These are phyloP conservation scores for Timandra comae DNA, from an alignment of 2,888 invertebrate species.

Conservation along the genomic window DNA sequence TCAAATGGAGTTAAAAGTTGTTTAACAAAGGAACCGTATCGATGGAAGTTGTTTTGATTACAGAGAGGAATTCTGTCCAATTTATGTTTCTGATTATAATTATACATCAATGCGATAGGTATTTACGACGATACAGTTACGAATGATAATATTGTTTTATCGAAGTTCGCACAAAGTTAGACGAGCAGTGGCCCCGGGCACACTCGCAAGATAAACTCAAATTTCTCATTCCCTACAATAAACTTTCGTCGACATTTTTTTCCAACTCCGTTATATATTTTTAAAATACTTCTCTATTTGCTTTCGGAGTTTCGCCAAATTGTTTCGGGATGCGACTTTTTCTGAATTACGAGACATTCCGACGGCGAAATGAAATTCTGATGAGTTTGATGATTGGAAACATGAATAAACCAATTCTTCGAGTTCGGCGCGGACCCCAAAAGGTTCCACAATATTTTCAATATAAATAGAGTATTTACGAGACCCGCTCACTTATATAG, in stretches of 20 bases:
- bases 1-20: not conserved
- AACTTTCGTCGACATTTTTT: constrained; percentile 45
- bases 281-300: constrained; percentile 55
- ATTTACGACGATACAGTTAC: constrained; percentile 30
- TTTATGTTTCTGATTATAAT: constrained; percentile 3
- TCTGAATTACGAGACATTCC: constrained; percentile 37
- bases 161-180: constrained; percentile 44
- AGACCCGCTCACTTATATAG: constrained; percentile 10
- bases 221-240: constrained; percentile 52
- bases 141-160: constrained; percentile 58
- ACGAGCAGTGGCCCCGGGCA: constrained; percentile 25
- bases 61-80: constrained; percentile 2
- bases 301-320: constrained; percentile 44
- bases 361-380: constrained; percentile 43
- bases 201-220: constrained; percentile 50
- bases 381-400: constrained; percentile 41
- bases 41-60: constrained; percentile 1
- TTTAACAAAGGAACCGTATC: not conserved
- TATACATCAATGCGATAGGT: constrained; percentile 8
- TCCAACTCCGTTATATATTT: constrained; percentile 46
- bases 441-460: constrained; percentile 19
- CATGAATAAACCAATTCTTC: constrained; percentile 29
- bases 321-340: constrained; percentile 41
- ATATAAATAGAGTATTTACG: constrained; percentile 14
- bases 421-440: constrained; percentile 18